Percentiles rank a stretch among this genome's conserved stretches.
These are phyloP conservation scores for Eptatretus burgeri DNA, from an alignment of 2,113 vertebrate species.

Conservation along the genomic window DNA sequence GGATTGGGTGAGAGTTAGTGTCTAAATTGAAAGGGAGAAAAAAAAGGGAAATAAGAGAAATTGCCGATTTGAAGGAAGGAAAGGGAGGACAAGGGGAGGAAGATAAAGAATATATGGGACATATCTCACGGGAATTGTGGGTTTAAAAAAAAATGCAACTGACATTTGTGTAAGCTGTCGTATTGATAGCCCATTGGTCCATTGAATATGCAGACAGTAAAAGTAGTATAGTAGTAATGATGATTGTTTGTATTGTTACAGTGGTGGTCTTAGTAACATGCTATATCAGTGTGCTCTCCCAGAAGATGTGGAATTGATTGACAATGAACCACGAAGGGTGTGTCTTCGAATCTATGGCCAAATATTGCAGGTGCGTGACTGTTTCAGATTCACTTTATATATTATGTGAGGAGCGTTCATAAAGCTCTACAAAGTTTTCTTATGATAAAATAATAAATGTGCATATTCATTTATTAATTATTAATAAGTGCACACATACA, in stretches of 20 bases:
- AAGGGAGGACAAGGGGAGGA: no score
- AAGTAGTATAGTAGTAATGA: background rate
- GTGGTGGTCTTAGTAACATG: constrained; percentile 64
- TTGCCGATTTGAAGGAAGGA: no score
- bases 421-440: background rate
- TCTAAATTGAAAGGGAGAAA: no score
- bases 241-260: constrained; percentile 13
- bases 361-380: constrained; percentile 39
- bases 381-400: background rate
- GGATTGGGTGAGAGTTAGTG: no score
- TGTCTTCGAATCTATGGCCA: constrained; percentile 53
- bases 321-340: constrained; percentile 37
- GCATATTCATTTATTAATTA: background rate
- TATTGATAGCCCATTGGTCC: no score
- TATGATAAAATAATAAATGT: background rate
- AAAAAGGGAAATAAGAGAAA: no score
- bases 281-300: constrained; percentile 49
- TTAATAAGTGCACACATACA: background rate
- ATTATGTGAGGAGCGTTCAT: background rate
- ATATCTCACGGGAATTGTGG: no score
- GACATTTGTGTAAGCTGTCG: no score
- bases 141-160: no score
- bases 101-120: no score
- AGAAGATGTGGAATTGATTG: constrained; percentile 17
- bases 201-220: no score